phyloP scores from a whole-genome alignment of 2,113 vertebrate genomes.

The Zosterops pallidus region DNA sequence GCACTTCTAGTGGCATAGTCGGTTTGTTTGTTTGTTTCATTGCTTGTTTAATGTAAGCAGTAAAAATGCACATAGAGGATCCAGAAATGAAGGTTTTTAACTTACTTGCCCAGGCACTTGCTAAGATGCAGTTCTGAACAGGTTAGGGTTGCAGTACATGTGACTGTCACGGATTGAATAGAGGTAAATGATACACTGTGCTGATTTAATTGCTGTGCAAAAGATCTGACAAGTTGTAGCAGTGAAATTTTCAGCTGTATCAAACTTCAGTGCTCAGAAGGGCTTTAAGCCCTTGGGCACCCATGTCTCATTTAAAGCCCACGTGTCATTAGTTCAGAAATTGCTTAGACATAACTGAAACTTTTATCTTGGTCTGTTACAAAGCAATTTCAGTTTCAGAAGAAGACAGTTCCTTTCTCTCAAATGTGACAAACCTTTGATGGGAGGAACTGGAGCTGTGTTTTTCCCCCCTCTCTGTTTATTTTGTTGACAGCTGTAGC shows the following conservation, averaged over 20 bases:
- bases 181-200: not conserved
- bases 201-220: not conserved
- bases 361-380: slow-evolving; percentile 8
- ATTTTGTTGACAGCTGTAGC: not conserved
- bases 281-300: slow-evolving; percentile 28
- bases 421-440: slow-evolving; percentile 5
- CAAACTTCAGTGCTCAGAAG: slow-evolving; percentile 12
- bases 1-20: slow-evolving; percentile 49
- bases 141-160: not conserved
- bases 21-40: slow-evolving; percentile 59
- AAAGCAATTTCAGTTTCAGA: slow-evolving; percentile 1
- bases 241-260: slow-evolving; percentile 13
- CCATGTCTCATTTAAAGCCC: not conserved
- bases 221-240: slow-evolving; percentile 3
- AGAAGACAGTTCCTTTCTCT: slow-evolving; percentile 1
- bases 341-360: slow-evolving; percentile 5
- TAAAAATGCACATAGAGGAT: slow-evolving; percentile 38
- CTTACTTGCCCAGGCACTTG: slow-evolving; percentile 22
- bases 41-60: slow-evolving; percentile 61
- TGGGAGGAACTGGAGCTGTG: slow-evolving; percentile 28
- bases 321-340: not conserved
- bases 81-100: slow-evolving; percentile 16
- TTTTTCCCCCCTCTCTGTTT: slow-evolving; percentile 36
- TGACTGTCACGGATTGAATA: not conserved
- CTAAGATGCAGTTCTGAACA: not conserved